A percentile compares a stretch with the other conserved stretches of the same genome.
Evolutionary conservation across 2,797 vertebrate species (phyloP).

Genomic region (Lophius americanus): DNA sequence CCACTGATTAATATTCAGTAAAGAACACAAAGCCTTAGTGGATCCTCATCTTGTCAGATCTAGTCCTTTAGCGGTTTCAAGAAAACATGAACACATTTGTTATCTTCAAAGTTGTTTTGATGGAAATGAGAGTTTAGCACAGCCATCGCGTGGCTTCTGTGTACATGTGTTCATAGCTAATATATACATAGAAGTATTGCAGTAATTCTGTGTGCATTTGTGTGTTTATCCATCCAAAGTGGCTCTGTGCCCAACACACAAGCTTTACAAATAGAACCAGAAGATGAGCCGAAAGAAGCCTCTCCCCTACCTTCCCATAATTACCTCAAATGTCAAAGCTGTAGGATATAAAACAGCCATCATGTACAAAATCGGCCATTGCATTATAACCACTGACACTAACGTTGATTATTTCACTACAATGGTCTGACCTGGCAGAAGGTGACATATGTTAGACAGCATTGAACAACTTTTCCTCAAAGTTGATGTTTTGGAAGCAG

Average conservation of each 20-base stretch:
- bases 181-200: slow-evolving; percentile 17
- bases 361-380: background rate
- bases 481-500: too few relatives aligned
- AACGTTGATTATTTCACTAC: too few relatives aligned
- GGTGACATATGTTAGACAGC: too few relatives aligned
- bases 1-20: slow-evolving; percentile 60
- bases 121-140: slow-evolving; percentile 21
- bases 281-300: slow-evolving; percentile 38
- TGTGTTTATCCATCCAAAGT: slow-evolving; percentile 17
- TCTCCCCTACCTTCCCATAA: slow-evolving; percentile 4
- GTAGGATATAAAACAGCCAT: slow-evolving; percentile 29
- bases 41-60: slow-evolving; percentile 34
- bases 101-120: slow-evolving; percentile 21
- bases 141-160: slow-evolving; percentile 21
- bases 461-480: too few relatives aligned
- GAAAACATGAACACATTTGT: slow-evolving; percentile 18
- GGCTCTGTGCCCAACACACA: slow-evolving; percentile 38
- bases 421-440: too few relatives aligned
- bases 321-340: slow-evolving; percentile 49
- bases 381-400: too few relatives aligned
- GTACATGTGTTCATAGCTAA: slow-evolving; percentile 4
- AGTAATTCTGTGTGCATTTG: slow-evolving; percentile 1
- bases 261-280: slow-evolving; percentile 38
- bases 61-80: slow-evolving; percentile 37
- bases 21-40: slow-evolving; percentile 39